Evolutionary conservation across 2,888 invertebrate species (phyloP).

Genomic region (Schrankia costaestrigalis): DNA sequence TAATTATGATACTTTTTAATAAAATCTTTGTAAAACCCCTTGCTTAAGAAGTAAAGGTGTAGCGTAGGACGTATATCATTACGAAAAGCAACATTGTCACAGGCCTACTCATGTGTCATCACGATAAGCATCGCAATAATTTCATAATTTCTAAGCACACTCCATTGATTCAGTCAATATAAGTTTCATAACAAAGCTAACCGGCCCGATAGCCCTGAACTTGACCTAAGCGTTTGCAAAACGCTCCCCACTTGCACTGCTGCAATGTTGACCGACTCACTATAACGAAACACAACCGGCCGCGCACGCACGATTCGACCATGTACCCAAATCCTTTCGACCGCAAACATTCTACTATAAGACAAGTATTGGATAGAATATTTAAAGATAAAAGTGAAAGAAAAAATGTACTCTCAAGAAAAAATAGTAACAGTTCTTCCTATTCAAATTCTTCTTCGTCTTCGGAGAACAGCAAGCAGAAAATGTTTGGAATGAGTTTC

Average conservation of each 20-base stretch:
- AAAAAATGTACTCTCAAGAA: constrained; percentile 53
- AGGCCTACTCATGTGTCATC: constrained; percentile 1
- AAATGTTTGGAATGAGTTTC: constrained; percentile 30
- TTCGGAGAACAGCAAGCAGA: too few species aligned
- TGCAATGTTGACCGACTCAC: constrained; percentile 14
- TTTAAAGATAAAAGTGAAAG: constrained; percentile 62
- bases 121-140: constrained; percentile 20
- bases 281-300: constrained; percentile 37
- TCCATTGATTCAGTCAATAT: constrained; percentile 20
- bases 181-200: constrained; percentile 29
- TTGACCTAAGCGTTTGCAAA: constrained; percentile 44
- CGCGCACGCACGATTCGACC: constrained; percentile 42
- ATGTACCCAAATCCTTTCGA: constrained; percentile 87
- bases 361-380: constrained; percentile 83
- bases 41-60: too few species aligned
- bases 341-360: constrained; percentile 85
- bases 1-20: too few species aligned
- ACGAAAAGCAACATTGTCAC: background rate
- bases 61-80: too few species aligned
- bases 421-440: constrained; percentile 46
- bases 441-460: constrained; percentile 27
- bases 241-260: constrained; percentile 22
- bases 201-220: constrained; percentile 32
- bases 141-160: constrained; percentile 19
- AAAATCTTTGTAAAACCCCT: too few species aligned